Evolutionary conservation across 2,113 vertebrate genomes (phyloP).

Genomic region (Macquaria australasica): DNA sequence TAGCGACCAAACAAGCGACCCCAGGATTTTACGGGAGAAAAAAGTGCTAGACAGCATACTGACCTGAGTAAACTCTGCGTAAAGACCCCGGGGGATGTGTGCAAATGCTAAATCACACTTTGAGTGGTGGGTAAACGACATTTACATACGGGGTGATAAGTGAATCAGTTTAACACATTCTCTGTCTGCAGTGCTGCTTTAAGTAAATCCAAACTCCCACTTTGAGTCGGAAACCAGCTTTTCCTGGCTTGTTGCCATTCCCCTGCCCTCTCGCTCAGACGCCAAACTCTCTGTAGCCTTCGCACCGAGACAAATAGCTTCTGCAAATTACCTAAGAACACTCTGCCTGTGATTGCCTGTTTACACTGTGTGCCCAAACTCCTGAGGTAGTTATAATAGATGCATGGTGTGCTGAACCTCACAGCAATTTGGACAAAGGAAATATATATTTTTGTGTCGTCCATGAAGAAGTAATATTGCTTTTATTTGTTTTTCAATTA

Average conservation of each 20-base stretch:
- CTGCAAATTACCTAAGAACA: constrained; percentile 64
- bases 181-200: constrained; percentile 19
- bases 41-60: neutral
- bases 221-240: constrained; percentile 23
- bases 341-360: constrained; percentile 61
- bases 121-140: constrained; percentile 35
- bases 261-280: constrained; percentile 37
- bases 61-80: constrained; percentile 34
- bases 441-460: constrained; percentile 32
- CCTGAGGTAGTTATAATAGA: constrained; percentile 36
- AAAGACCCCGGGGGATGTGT: constrained; percentile 1
- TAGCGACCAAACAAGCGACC: neutral
- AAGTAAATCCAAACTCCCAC: constrained; percentile 25
- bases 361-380: constrained; percentile 48
- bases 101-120: constrained; percentile 40
- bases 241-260: constrained; percentile 31
- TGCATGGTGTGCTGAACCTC: constrained; percentile 29
- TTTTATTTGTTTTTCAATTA: constrained; percentile 74
- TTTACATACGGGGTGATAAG: constrained; percentile 37
- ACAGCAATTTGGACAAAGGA: constrained; percentile 40
- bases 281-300: constrained; percentile 37
- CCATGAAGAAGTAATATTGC: constrained; percentile 42
- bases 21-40: constrained; percentile 13
- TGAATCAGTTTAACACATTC: constrained; percentile 20
- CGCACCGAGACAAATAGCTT: constrained; percentile 62